Percentiles rank a stretch among this genome's conserved stretches.
These are phyloP conservation scores for Taenaris catops DNA, from an alignment of 2,888 invertebrate species.

Conservation along the genomic window DNA sequence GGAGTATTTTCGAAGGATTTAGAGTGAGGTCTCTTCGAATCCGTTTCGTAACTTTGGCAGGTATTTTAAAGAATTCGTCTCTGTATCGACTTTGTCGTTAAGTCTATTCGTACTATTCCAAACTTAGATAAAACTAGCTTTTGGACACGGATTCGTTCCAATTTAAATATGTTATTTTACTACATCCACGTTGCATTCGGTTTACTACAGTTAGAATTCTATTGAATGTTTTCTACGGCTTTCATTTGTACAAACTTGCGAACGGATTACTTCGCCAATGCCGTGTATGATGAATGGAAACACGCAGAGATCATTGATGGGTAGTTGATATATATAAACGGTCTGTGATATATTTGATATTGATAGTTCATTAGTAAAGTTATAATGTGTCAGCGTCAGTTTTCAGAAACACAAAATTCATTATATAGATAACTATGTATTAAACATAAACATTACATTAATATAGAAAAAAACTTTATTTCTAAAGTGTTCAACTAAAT, in stretches of 20 bases:
- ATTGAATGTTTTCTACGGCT: not conserved
- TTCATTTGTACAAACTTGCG: not conserved
- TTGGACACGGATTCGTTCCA: not conserved
- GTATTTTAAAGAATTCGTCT: conserved; percentile 5
- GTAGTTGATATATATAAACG: too few relatives aligned
- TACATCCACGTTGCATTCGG: not conserved
- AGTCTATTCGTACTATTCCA: not conserved
- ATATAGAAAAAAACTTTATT: not conserved
- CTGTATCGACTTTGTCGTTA: conserved; percentile 7
- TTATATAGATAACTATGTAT: too few relatives aligned
- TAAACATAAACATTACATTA: too few relatives aligned
- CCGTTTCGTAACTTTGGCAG: conserved; percentile 7
- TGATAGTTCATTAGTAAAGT: too few relatives aligned
- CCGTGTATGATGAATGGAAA: too few relatives aligned
- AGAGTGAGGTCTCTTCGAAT: conserved; percentile 6
- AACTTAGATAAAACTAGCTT: too few relatives aligned
- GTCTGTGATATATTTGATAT: too few relatives aligned
- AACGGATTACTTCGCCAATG: too few relatives aligned
- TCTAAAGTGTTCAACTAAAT: not conserved
- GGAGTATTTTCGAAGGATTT: conserved; percentile 8
- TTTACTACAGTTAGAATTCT: not conserved
- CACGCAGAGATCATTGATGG: too few relatives aligned
- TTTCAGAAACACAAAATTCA: too few relatives aligned
- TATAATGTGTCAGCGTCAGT: too few relatives aligned
- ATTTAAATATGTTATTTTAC: not conserved